Evolutionary conservation across 1,140 invertebrate genomes (phyloP).

Genomic region (Andricus grossulariae): DNA sequence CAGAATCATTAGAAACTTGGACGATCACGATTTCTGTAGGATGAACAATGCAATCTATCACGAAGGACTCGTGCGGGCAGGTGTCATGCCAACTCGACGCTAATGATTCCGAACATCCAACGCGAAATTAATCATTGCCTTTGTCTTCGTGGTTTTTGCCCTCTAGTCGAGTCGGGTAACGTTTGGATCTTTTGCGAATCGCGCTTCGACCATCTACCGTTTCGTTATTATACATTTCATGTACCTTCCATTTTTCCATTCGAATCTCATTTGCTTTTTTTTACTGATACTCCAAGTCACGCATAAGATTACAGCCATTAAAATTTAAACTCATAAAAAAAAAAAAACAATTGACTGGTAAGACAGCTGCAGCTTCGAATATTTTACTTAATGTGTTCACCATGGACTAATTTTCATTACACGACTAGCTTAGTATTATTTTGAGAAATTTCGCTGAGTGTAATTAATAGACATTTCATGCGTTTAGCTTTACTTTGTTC

Average conservation of each 20-base stretch:
- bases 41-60: conserved; percentile 69
- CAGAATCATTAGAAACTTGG: conserved; percentile 70
- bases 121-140: conserved; percentile 71
- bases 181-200: conserved; percentile 52
- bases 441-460: no score
- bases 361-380: neutral
- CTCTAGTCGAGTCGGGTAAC: conserved; percentile 48
- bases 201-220: conserved; percentile 29
- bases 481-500: neutral
- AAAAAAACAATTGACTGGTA: neutral
- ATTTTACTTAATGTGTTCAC: neutral
- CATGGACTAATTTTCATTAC: no score
- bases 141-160: conserved; percentile 66
- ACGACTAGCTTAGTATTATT: no score
- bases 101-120: conserved; percentile 70
- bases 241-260: conserved; percentile 2
- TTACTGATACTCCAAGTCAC: neutral
- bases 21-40: conserved; percentile 55
- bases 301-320: conserved; percentile 6
- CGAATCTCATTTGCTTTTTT: conserved; percentile 11
- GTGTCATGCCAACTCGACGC: conserved; percentile 67
- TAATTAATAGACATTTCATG: no score
- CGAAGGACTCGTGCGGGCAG: conserved; percentile 69
- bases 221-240: conserved; percentile 18
- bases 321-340: conserved; percentile 4